Conservation (phyloP, 2,797 vertebrate species). For the Epinephelus malabaricus region DNA sequence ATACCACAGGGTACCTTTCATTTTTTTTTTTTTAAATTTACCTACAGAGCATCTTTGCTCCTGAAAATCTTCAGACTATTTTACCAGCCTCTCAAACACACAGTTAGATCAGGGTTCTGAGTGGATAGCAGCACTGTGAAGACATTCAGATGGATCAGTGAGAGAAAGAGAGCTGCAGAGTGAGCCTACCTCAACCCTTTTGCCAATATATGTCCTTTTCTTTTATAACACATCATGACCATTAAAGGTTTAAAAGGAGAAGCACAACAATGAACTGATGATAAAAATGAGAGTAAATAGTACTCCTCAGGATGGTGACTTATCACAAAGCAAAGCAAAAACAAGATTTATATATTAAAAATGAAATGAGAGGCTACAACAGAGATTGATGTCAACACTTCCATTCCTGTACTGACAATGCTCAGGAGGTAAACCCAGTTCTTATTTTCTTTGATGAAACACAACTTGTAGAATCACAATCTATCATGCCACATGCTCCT, state of each 20-base stretch:
- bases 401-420: not conserved
- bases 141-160: not conserved
- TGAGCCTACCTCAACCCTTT: not conserved
- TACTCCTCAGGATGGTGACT: not conserved
- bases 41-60: too few species aligned
- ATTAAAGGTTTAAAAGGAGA: too few species aligned
- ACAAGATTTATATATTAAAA: not conserved
- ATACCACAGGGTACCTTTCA: not conserved
- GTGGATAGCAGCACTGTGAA: slow-evolving; percentile 15
- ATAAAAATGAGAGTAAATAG: not conserved
- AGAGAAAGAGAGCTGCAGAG: not conserved
- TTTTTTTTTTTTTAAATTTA: too few species aligned
- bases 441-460: not conserved
- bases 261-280: not conserved
- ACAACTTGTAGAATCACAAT: not conserved
- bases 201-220: too few species aligned
- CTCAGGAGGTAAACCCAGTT: not conserved
- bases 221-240: too few species aligned
- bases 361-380: not conserved
- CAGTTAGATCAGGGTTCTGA: not conserved
- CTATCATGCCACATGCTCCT: not conserved
- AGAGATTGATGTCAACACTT: not conserved
- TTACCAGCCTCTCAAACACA: not conserved
- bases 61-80: too few species aligned
- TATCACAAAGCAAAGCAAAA: not conserved